phyloP scores from a whole-genome alignment of 1,140 invertebrate species.

The Penaeus japonicus region DNA sequence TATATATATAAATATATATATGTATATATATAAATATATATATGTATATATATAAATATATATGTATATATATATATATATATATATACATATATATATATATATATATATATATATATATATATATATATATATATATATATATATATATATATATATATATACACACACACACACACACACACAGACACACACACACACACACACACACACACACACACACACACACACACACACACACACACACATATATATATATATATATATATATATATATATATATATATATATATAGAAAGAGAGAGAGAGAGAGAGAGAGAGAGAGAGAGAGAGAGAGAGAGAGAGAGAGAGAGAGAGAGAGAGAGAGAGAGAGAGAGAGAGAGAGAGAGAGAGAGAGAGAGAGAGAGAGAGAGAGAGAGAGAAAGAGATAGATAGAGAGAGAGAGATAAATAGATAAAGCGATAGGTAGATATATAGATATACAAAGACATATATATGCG shows the following conservation, averaged over 20 bases:
- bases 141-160: not conserved
- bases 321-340: no score
- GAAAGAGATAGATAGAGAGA: not conserved
- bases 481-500: not conserved
- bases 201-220: not conserved
- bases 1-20: not conserved
- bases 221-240: not conserved
- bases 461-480: not conserved
- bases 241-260: not conserved
- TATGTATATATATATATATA: conserved; percentile 1
- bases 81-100: not conserved
- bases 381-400: not conserved
- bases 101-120: conserved; percentile 6
- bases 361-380: no score
- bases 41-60: not conserved
- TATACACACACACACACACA: not conserved
- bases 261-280: not conserved
- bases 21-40: not conserved
- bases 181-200: not conserved
- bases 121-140: not conserved
- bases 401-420: not conserved
- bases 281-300: not conserved
- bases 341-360: no score
- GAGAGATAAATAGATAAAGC: not conserved
- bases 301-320: no score